Evolutionary conservation across 2,113 vertebrate genomes (phyloP), one percentile per base, ranked within the genome.

Genomic region (Sisor rabdophorus): DNA sequence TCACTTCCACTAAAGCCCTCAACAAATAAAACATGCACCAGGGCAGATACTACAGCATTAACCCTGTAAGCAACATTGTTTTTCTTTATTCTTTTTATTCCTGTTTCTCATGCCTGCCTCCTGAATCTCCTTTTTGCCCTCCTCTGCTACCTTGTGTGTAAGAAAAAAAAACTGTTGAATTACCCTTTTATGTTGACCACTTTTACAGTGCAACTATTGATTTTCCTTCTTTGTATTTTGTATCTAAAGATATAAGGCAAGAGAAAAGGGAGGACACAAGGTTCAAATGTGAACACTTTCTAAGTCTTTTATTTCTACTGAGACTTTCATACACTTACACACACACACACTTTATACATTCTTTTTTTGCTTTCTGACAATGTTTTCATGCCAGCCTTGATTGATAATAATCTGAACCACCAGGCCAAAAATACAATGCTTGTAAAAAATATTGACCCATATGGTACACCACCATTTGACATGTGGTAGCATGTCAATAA

Each of bases 131-230:
- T 73, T 56, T 61, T 72, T 74, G n/a, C 75, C 40, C 59, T 79
- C 64, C 67, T 75, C 47, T 7, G 1, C 32, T 65, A 44, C 28
- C 28, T 30, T 52, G 72, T 59, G 60, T 61, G 68, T 28, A 59
- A 81, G 28, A 69, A 28, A 75, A 58, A 61, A 48, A 76, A 80
- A 77, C 60, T 56, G 79, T 81, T 48, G 84, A 87, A 87, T 90
- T 87, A 89, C 82, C 87, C 85, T 89, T 90, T 90, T 86, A 87
- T 87, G 87, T 89, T 24, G 79, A 89, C 86, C 87, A 88, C 88
- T 87, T 90, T 87, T 87, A 87, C 87, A 85, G 86, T 89, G 85
- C 84, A 85, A 84, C 86, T 90, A 90, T 91, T 89, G 89, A 93
- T 93, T 92, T 86, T 86, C 73, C 81, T 72, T 69, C 83, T 84